phyloP scores from a whole-genome alignment of 2,113 vertebrate genomes.

The Antechinus flavipes region DNA sequence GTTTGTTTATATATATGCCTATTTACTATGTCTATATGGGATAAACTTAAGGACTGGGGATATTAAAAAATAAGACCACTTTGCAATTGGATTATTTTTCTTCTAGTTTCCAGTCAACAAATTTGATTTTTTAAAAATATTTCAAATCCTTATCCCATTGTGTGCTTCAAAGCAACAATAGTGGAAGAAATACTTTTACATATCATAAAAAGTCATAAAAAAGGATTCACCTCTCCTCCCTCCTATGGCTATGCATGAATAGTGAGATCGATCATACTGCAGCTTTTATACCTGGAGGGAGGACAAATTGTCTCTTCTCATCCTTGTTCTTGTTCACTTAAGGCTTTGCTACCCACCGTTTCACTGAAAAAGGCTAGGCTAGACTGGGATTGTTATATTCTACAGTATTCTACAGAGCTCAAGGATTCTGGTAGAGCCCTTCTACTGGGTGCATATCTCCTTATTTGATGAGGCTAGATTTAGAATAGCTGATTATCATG shows the following conservation, averaged over 20 bases:
- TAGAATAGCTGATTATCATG: neutral
- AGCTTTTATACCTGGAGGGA: neutral
- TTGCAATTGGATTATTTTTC: neutral
- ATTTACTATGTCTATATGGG: neutral
- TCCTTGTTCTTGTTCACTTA: neutral
- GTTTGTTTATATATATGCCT: neutral
- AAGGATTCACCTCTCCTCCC: neutral
- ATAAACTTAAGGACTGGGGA: neutral
- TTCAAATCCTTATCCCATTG: neutral
- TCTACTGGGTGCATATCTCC: neutral
- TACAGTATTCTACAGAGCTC: neutral
- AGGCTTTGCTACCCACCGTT: conserved; percentile 41
- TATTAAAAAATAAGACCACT: neutral
- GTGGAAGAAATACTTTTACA: neutral
- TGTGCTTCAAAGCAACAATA: neutral
- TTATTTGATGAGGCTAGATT: neutral
- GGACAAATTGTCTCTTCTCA: neutral
- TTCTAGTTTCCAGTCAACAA: neutral
- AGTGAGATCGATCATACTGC: neutral
- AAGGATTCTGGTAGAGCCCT: neutral
- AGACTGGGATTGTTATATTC: conserved; percentile 46
- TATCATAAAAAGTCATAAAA: neutral
- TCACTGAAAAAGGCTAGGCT: conserved; percentile 3
- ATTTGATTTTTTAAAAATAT: neutral
- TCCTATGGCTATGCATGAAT: neutral